Conservation (phyloP, 2,888 invertebrate genomes). For the Drosophila atripex region DNA sequence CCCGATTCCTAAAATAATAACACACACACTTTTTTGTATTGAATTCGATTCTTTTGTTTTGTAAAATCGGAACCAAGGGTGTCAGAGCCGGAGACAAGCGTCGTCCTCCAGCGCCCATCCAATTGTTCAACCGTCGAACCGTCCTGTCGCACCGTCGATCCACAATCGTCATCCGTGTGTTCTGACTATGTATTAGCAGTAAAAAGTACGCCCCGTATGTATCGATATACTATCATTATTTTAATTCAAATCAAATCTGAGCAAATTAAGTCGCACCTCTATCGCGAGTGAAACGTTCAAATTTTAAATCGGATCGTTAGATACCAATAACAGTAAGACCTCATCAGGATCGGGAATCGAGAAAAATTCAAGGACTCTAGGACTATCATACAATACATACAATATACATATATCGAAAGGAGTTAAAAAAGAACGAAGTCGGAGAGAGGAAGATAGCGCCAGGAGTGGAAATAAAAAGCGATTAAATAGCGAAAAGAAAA, state of each 20-base stretch:
- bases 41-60: constrained; percentile 44
- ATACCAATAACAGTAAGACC: constrained; percentile 18
- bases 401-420: too few species aligned
- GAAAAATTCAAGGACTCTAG: background rate
- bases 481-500: background rate
- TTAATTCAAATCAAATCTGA: constrained; percentile 4
- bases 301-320: constrained; percentile 32
- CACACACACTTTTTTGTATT: constrained; percentile 52
- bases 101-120: background rate
- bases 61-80: constrained; percentile 57
- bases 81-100: constrained; percentile 7
- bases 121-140: background rate
- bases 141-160: background rate
- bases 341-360: background rate
- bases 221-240: background rate
- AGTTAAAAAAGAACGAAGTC: too few species aligned
- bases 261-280: constrained; percentile 46
- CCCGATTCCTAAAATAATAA: constrained; percentile 50
- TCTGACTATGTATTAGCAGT: background rate
- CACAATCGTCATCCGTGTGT: background rate
- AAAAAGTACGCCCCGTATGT: background rate
- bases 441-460: background rate
- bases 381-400: too few species aligned
- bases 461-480: background rate
- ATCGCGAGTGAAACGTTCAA: constrained; percentile 57